Evolutionary conservation across 1,140 invertebrate species (phyloP).

Genomic region (Orchesella cincta): DNA sequence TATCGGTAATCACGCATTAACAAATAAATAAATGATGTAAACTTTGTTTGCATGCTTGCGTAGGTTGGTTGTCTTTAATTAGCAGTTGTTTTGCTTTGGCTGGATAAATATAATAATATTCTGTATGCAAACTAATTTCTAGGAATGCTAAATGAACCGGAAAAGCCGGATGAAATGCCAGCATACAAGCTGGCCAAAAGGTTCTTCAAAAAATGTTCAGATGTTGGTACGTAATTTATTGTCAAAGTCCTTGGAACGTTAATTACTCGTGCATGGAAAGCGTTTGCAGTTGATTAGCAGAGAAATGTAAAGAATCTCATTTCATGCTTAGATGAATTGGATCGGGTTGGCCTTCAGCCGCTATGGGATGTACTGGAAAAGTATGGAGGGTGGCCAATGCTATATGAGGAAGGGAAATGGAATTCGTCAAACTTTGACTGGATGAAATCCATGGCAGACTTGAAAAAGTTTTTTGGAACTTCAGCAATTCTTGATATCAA

Average conservation of each 20-base stretch:
- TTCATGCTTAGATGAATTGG: constrained; percentile 52
- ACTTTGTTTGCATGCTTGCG: too few species aligned
- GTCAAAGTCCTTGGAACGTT: neutral
- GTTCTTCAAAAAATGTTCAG: constrained; percentile 53
- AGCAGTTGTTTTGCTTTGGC: too few species aligned
- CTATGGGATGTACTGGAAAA: constrained; percentile 53
- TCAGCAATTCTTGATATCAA: constrained; percentile 80
- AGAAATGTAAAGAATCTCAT: neutral
- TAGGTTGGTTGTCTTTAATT: too few species aligned
- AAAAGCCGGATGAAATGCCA: constrained; percentile 47
- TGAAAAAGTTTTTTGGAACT: constrained; percentile 76
- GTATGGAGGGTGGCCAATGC: constrained; percentile 58
- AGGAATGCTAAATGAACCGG: constrained; percentile 53
- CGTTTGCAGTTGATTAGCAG: neutral
- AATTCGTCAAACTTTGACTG: constrained; percentile 68
- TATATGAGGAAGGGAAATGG: constrained; percentile 61
- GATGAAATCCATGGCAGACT: constrained; percentile 71
- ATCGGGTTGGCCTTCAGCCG: constrained; percentile 52
- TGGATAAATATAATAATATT: too few species aligned
- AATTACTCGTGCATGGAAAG: neutral
- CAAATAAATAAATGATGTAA: too few species aligned
- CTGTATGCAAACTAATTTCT: constrained; percentile 24
- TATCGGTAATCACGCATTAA: constrained; percentile 18
- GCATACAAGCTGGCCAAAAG: constrained; percentile 52
- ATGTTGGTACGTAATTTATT: constrained; percentile 52